Evolutionary conservation across 2,797 vertebrate genomes (phyloP), one percentile per base, ranked within the genome.

Genomic region (Onychomys torridus): DNA sequence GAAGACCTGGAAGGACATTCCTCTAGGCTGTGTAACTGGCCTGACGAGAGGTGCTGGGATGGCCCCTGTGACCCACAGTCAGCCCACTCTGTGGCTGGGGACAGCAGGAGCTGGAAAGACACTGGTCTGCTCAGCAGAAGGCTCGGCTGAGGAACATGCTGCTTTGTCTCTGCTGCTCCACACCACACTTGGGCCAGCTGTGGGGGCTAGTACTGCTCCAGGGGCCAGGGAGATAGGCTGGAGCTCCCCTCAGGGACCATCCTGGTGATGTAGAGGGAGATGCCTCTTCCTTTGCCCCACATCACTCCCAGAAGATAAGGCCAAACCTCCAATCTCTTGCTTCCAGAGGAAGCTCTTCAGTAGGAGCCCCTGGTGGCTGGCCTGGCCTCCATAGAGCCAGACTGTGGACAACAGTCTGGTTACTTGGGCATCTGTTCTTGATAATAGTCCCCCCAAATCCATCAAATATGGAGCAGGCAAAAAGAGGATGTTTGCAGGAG

Each of bases 261-360:
- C 16, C 32, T 40, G 34, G 78, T 32, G 29, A 81, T 69, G 49
- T 12, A 37, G 17, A 29, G 46, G 46, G 17, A 34, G 46, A 13
- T 2, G 14, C 21, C 57, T 4, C 49, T 13, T 81, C 23, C 71
- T 25, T 2, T n/a, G 21, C 21, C 27, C 55, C 9, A 6, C 1
- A 6, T 21, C 21, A 12, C 11, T 63, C 34, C 34, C 12, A 25
- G 40, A 59, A 84, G 69, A 76, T 43, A 73, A 73, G 78, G 37
- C 14, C 29, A 32, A 69, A 27, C 55, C 0, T 0, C 40, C 49
- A n/a, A n/a, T 89, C n/a, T 0, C 1, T 0, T 17, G 32, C 59
- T 63, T 88, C 37, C 17, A n/a, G 89, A 90, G 27, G n/a, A 81
- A 52, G 9, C 57, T 63, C 49, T 75, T 37, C 65, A 37, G 21